A percentile compares a stretch with the other conserved stretches of the same genome.
These are phyloP conservation scores for Characodon lateralis DNA, from an alignment of 2,797 vertebrate genomes.

Conservation along the genomic window DNA sequence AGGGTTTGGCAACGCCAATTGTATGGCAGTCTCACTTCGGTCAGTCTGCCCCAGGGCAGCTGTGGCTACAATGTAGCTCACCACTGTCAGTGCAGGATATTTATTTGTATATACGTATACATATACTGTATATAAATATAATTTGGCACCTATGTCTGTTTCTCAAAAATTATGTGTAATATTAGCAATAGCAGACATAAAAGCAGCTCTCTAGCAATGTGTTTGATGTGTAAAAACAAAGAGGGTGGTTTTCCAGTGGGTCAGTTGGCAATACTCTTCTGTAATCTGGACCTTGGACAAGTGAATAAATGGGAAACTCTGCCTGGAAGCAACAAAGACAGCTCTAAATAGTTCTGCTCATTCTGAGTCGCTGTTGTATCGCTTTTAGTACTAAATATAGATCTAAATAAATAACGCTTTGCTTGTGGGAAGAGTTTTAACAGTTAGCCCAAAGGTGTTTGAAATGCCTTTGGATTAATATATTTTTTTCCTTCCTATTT, in stretches of 20 bases:
- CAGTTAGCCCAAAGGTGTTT: background rate
- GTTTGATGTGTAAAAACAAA: background rate
- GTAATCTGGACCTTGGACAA: background rate
- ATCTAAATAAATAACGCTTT: background rate
- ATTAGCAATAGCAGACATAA: background rate
- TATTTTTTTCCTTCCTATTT: background rate
- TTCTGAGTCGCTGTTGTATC: background rate
- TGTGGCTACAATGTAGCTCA: too few relatives aligned
- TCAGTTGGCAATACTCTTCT: background rate
- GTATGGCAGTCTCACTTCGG: too few relatives aligned
- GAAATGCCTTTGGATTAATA: too few relatives aligned
- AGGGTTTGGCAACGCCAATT: too few relatives aligned
- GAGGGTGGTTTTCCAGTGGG: background rate
- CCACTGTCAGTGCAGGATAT: too few relatives aligned
- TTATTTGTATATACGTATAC: too few relatives aligned
- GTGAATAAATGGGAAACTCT: background rate
- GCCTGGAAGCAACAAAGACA: constrained; percentile 1
- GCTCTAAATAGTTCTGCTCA: constrained; percentile 2
- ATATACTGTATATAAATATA: too few relatives aligned
- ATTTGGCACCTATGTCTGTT: background rate
- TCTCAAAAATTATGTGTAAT: background rate
- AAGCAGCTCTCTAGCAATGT: background rate
- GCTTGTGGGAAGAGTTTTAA: background rate
- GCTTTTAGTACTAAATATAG: background rate
- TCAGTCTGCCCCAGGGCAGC: too few relatives aligned